These are phyloP conservation scores for Tachycineta bicolor DNA, from an alignment of 2,113 vertebrate species.

Conservation along the genomic window DNA sequence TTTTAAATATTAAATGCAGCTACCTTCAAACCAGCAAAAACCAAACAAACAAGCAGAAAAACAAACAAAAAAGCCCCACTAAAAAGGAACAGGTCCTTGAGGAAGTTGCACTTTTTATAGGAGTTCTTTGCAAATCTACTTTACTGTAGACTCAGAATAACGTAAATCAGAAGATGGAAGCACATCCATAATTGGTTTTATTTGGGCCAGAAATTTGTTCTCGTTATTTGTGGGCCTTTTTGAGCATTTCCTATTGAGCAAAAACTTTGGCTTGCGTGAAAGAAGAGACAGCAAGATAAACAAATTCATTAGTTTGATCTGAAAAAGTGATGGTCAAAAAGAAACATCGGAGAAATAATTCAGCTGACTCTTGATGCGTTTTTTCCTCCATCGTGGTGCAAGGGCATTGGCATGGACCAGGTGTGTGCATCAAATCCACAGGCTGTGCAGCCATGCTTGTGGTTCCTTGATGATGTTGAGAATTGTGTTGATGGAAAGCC, in stretches of 20 bases:
- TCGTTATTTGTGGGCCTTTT: not conserved
- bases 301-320: not conserved
- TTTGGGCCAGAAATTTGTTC: not conserved
- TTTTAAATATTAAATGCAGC: not conserved
- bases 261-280: not conserved
- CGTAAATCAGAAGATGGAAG: not conserved
- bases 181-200: not conserved
- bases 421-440: accelerated
- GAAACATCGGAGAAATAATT: not conserved
- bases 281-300: not conserved
- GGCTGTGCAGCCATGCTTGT: not conserved
- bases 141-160: not conserved
- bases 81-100: not conserved
- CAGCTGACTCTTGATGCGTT: not conserved
- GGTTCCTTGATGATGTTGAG: not conserved
- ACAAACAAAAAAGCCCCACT: not conserved
- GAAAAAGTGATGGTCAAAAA: not conserved
- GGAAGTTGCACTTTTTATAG: not conserved
- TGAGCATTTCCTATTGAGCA: not conserved
- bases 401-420: not conserved
- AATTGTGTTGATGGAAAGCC: not conserved
- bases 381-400: not conserved
- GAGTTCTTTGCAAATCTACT: not conserved
- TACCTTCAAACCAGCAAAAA: not conserved
- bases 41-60: not conserved